Evolutionary conservation across 1,140 invertebrate genomes (phyloP).

Genomic region (Cydia pomonella): DNA sequence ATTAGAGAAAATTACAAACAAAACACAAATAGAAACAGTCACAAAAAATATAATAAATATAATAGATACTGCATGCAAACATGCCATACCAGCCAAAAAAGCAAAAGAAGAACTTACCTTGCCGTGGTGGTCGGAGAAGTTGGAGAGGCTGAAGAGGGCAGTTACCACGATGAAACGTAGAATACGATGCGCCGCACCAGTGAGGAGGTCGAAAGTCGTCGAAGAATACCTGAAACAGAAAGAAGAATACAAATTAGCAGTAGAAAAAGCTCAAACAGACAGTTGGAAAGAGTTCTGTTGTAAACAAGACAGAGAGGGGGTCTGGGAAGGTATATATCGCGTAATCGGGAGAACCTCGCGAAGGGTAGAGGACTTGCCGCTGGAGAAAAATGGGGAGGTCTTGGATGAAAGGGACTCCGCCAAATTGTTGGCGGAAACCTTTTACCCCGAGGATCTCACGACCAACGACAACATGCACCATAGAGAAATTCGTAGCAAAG

Average conservation of each 20-base stretch:
- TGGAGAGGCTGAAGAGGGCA: not conserved
- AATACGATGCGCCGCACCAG: not conserved
- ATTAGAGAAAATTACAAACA: no score
- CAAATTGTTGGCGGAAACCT: conserved; percentile 29
- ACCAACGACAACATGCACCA: not conserved
- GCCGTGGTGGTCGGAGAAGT: no score
- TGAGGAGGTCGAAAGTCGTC: not conserved
- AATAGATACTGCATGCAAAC: no score
- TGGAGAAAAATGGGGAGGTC: not conserved
- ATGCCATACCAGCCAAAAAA: no score
- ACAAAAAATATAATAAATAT: no score
- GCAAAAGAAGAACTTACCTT: no score
- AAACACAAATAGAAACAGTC: no score
- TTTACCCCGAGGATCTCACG: conserved; percentile 27
- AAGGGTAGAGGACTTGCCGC: conserved; percentile 33
- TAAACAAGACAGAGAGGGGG: conserved; percentile 35
- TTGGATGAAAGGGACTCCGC: conserved; percentile 1
- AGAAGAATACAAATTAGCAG: not conserved
- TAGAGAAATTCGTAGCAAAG: not conserved
- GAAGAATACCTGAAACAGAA: conserved; percentile 7
- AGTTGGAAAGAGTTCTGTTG: conserved; percentile 33
- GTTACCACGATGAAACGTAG: not conserved
- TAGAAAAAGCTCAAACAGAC: not conserved
- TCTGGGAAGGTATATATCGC: conserved; percentile 29
- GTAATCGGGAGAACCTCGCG: conserved; percentile 24